Evolutionary conservation across 2,797 vertebrate species (phyloP).

Genomic region (Gymnothorax javanicus): DNA sequence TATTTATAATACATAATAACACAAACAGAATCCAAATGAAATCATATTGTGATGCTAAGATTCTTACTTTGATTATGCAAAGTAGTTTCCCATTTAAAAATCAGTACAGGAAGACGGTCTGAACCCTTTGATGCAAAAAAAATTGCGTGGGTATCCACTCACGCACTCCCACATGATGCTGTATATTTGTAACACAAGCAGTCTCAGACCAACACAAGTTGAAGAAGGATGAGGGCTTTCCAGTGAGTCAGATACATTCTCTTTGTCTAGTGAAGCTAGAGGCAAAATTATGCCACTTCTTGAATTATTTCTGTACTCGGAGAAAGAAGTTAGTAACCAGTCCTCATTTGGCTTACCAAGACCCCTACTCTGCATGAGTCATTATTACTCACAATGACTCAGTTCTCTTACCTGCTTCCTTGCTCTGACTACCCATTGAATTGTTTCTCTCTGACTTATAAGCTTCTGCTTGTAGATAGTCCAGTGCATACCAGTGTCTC

Average conservation of each 20-base stretch:
- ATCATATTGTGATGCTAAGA: not conserved
- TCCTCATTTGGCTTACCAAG: slow-evolving; percentile 31
- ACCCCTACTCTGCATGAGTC: not conserved
- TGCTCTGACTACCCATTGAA: not conserved
- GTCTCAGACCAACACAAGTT: slow-evolving; percentile 20
- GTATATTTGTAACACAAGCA: not conserved
- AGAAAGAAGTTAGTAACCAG: slow-evolving; percentile 55
- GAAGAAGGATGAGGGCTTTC: slow-evolving; percentile 2
- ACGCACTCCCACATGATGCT: not conserved
- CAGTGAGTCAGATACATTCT: slow-evolving; percentile 44
- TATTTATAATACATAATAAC: not conserved
- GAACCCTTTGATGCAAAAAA: not conserved
- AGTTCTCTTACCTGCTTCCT: not conserved
- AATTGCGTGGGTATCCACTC: not conserved
- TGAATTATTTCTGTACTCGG: not conserved
- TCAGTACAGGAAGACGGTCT: not conserved
- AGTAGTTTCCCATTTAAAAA: not conserved
- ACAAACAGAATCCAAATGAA: not conserved
- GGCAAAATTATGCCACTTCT: slow-evolving; percentile 36
- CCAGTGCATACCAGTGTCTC: not conserved
- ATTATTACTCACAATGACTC: not conserved
- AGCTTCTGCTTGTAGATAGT: not conserved
- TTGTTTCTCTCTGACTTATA: not conserved
- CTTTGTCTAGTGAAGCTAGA: slow-evolving; percentile 53
- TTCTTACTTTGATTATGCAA: not conserved